phyloP scores from a whole-genome alignment of 2,888 invertebrate genomes.

The Schrankia costaestrigalis region DNA sequence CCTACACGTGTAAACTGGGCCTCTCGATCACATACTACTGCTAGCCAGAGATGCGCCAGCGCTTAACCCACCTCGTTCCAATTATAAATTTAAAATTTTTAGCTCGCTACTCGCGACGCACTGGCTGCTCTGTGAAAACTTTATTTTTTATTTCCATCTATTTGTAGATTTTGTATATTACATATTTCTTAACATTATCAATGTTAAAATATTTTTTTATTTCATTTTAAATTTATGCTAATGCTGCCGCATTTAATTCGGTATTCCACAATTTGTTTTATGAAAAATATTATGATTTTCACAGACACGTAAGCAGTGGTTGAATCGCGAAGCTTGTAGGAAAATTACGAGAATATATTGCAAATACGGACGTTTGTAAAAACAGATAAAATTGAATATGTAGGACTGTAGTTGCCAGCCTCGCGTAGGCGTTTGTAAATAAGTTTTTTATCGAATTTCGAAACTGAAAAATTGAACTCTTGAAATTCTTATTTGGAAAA shows the following conservation, averaged over 20 bases:
- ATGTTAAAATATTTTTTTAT: constrained; percentile 16
- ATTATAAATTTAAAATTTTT: constrained; percentile 55
- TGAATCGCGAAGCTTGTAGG: constrained; percentile 35
- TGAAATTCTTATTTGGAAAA: no score
- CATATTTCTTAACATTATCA: constrained; percentile 18
- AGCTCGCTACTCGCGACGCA: constrained; percentile 50
- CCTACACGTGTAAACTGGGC: constrained; percentile 89
- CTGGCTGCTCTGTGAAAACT: constrained; percentile 50
- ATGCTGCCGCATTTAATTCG: constrained; percentile 12
- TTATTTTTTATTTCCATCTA: constrained; percentile 29
- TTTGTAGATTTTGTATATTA: constrained; percentile 23
- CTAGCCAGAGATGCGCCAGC: constrained; percentile 76
- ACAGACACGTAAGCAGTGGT: constrained; percentile 33
- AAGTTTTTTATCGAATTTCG: constrained; percentile 34
- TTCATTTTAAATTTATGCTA: constrained; percentile 17
- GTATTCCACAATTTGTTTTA: constrained; percentile 17
- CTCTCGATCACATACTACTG: constrained; percentile 89
- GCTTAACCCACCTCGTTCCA: constrained; percentile 72
- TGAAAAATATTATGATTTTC: constrained; percentile 33
- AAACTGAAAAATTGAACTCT: no score
- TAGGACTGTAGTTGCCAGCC: constrained; percentile 32
- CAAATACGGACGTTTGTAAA: constrained; percentile 26
- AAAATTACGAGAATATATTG: constrained; percentile 29
- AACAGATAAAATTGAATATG: constrained; percentile 30
- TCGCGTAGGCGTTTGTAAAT: constrained; percentile 43